Conservation (phyloP, 1,140 invertebrate genomes). For the Lepeophtheirus salmonis region DNA sequence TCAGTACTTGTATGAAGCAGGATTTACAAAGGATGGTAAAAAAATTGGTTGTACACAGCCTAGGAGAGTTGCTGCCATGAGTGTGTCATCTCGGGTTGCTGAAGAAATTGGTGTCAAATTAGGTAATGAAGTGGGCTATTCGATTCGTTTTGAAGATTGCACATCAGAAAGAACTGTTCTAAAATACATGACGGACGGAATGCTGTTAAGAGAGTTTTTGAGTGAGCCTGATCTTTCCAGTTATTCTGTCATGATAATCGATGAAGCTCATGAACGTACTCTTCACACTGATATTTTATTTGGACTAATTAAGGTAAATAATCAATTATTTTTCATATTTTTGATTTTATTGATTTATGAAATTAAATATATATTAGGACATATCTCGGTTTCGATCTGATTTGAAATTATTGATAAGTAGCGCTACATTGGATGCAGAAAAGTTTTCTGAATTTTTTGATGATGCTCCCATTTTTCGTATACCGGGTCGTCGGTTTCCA, state of each 20-base stretch:
- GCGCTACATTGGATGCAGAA: slow-evolving; percentile 89
- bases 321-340: not conserved
- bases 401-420: slow-evolving; percentile 88
- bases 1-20: slow-evolving; percentile 84
- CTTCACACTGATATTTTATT: slow-evolving; percentile 96
- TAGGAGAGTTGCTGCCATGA: slow-evolving; percentile 57
- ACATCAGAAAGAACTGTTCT: slow-evolving; percentile 53
- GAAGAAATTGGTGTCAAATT: slow-evolving; percentile 50
- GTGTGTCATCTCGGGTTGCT: slow-evolving; percentile 48
- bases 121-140: slow-evolving; percentile 49
- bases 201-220: slow-evolving; percentile 86
- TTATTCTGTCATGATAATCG: slow-evolving; percentile 95
- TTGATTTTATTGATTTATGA: not conserved
- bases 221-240: slow-evolving; percentile 83
- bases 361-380: slow-evolving; percentile 36
- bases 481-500: slow-evolving; percentile 62
- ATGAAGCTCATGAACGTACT: slow-evolving; percentile 95
- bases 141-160: slow-evolving; percentile 58
- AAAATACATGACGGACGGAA: slow-evolving; percentile 99
- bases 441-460: slow-evolving; percentile 99
- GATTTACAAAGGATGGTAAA: slow-evolving; percentile 57
- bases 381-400: slow-evolving; percentile 83
- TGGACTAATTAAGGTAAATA: slow-evolving; percentile 66
- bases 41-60: slow-evolving; percentile 59
- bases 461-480: slow-evolving; percentile 90